Conservation (phyloP, 2,888 invertebrate species). For the Octodonta nipae region DNA sequence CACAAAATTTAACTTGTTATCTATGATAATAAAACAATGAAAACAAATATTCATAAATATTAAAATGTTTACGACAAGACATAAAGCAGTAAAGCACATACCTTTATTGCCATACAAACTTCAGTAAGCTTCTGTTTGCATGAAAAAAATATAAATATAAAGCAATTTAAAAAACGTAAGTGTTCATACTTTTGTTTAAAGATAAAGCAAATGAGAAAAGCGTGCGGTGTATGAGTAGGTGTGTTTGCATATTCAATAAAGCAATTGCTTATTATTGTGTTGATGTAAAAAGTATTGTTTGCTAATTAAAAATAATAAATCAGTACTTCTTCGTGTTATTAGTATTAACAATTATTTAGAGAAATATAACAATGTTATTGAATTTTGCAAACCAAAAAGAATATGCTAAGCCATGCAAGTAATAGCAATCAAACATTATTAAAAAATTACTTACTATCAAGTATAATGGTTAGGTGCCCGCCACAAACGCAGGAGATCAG, state of each 20-base stretch:
- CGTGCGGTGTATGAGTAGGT: too few relatives aligned
- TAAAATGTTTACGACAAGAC: neutral
- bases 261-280: too few relatives aligned
- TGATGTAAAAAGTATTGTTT: too few relatives aligned
- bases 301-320: too few relatives aligned
- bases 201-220: too few relatives aligned
- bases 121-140: conserved; percentile 82
- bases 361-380: too few relatives aligned
- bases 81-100: conserved; percentile 37
- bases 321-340: too few relatives aligned
- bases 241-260: too few relatives aligned
- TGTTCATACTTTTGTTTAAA: too few relatives aligned
- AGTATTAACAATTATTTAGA: too few relatives aligned
- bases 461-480: conserved; percentile 16
- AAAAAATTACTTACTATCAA: conserved; percentile 19
- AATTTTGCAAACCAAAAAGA: conserved; percentile 4
- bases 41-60: neutral
- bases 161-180: conserved; percentile 6
- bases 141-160: conserved; percentile 36
- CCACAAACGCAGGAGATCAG: conserved; percentile 15
- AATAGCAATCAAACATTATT: neutral
- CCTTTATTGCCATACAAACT: conserved; percentile 88
- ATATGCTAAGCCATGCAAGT: neutral
- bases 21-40: neutral
- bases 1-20: neutral